Conservation (phyloP, 1,140 invertebrate genomes). For the Pseudomyrmex sp. region DNA sequence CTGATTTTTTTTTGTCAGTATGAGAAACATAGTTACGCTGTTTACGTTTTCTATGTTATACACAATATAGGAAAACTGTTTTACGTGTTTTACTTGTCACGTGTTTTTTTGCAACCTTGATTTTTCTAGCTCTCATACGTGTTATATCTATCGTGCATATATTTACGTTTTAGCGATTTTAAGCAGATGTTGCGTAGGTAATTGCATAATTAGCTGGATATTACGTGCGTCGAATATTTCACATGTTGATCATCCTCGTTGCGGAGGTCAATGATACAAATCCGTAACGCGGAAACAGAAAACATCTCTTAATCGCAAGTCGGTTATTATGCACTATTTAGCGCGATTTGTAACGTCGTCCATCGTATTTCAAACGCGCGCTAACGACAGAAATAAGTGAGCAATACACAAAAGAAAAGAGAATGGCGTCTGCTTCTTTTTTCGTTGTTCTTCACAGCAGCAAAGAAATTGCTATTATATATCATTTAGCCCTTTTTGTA, state of each 20-base stretch:
- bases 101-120: conserved; percentile 20
- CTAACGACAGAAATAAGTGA: background rate
- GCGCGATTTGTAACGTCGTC: background rate
- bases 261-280: background rate
- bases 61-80: background rate
- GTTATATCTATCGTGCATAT: background rate
- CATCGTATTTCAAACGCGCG: too few relatives aligned
- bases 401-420: background rate
- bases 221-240: background rate
- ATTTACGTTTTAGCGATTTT: background rate
- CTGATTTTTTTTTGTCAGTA: background rate
- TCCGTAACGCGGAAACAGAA: background rate
- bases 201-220: conserved; percentile 33
- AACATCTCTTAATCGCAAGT: conserved; percentile 7
- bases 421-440: conserved; percentile 2
- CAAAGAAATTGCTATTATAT: background rate
- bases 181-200: background rate
- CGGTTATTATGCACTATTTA: background rate
- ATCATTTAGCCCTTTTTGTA: conserved; percentile 2
- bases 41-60: background rate
- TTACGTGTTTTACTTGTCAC: conserved; percentile 8
- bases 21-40: background rate
- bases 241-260: background rate
- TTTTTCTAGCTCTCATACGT: background rate
- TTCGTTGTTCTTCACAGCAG: background rate